Percentiles rank a stretch among this genome's conserved stretches.
Conservation (phyloP, 2,888 invertebrate genomes). For the Keiferia lycopersicella region DNA sequence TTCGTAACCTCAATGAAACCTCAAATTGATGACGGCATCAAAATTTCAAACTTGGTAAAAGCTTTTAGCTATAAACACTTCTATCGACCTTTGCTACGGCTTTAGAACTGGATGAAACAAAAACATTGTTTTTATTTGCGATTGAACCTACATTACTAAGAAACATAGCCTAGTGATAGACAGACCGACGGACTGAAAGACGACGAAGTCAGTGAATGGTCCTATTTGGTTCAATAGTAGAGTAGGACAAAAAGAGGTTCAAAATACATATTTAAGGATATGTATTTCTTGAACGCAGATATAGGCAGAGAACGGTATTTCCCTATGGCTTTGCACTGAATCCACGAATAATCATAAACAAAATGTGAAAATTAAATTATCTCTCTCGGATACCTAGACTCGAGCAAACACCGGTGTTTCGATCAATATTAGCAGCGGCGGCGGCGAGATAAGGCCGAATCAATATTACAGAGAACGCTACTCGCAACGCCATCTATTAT, state of each 20-base stretch:
- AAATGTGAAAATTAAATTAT: neutral
- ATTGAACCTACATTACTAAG: no score
- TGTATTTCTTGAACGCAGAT: no score
- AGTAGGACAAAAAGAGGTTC: no score
- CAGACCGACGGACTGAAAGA: no score
- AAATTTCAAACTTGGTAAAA: neutral
- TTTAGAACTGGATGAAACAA: neutral
- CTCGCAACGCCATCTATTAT: constrained; percentile 60
- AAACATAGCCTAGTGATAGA: no score
- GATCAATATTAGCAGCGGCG: constrained; percentile 60
- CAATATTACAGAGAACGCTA: constrained; percentile 40
- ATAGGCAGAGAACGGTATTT: no score
- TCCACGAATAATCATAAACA: neutral
- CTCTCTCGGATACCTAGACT: constrained; percentile 24
- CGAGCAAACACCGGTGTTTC: constrained; percentile 49
- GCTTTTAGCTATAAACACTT: neutral
- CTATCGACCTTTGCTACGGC: neutral
- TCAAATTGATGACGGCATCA: neutral
- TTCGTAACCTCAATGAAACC: neutral
- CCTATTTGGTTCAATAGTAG: no score
- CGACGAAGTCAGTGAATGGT: no score
- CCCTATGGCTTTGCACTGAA: no score
- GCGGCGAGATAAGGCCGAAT: constrained; percentile 50
- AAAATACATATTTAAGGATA: no score
- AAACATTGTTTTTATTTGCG: no score